Evolutionary conservation across 2,113 vertebrate genomes (phyloP), one percentile per base, ranked within the genome.

Genomic region (Lasiurus borealis): DNA sequence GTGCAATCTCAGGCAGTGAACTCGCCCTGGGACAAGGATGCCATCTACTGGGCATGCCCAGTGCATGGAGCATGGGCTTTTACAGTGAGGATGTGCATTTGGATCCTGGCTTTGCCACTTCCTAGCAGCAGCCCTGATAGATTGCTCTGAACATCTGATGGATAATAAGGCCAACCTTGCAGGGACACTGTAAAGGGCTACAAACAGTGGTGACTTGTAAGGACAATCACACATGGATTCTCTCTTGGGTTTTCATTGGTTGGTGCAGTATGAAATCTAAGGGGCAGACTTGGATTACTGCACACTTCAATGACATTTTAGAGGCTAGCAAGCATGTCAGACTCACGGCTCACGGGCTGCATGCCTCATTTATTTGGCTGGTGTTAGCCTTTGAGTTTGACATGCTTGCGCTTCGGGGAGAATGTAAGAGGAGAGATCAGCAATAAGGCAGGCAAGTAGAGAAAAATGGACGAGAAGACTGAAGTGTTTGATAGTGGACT

Each of bases 311-410:
- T 19, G 16, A 40, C 4, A 46, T 68, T 85, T 88, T 36, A 89
- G 57, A 83, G 10, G 27, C 6, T 25, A 62, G 23, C 57, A 62
- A 62, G 57, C 57, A 62, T 27, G 10, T 62, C 57, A 62, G 25
- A 62, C 23, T 11, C 23, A 11, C 1, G 4, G 57, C 4, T 9
- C 23, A 4, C 0, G 10, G 23, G 23, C 10, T 7, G 0, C 8
- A 62, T 62, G 23, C 23, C 57, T 27, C 9, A 10, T 27, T 62
- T 62, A 62, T 62, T 62, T 62, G 57, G 9, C 23, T 62, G 23
- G 10, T 62, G 57, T 62, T 62, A 62, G 57, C 57, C 9, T 62
- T 62, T 27, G 57, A 62, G 57, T 27, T 27, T 59, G 57, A 59
- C 57, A 59, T 59, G 57, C 57, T 62, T 27, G 23, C 25, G 9